Evolutionary conservation across 2,113 vertebrate genomes (phyloP).

Genomic region (Periophthalmodon schlosseri): DNA sequence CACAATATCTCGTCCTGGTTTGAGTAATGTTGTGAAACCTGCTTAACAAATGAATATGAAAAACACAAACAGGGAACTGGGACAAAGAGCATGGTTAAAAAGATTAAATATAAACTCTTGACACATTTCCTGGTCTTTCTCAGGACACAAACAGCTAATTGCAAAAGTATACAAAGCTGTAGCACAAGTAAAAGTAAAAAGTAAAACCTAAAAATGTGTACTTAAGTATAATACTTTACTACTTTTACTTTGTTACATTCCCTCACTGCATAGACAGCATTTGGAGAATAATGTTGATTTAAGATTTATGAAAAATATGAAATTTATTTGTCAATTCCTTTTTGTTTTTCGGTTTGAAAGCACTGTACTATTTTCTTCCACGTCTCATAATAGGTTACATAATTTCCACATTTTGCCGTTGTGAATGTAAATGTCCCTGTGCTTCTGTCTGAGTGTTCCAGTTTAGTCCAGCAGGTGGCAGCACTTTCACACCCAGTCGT

Average conservation of each 20-base stretch:
- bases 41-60: not conserved
- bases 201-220: too few species aligned
- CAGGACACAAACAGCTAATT: not conserved
- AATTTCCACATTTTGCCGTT: not conserved
- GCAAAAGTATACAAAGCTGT: not conserved
- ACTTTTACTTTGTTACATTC: too few species aligned
- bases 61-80: not conserved
- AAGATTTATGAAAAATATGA: too few species aligned
- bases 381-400: not conserved
- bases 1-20: too few species aligned
- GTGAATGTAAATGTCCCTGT: not conserved
- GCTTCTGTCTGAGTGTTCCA: not conserved
- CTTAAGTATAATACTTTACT: too few species aligned
- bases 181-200: too few species aligned
- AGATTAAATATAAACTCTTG: not conserved
- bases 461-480: slow-evolving; percentile 57
- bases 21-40: too few species aligned
- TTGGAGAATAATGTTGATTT: too few species aligned
- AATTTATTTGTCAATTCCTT: too few species aligned
- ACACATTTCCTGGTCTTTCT: not conserved
- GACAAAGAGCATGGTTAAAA: not conserved
- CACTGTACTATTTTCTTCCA: not conserved
- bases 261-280: too few species aligned
- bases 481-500: slow-evolving; percentile 19
- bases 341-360: too few species aligned